Percentiles rank a stretch among this genome's conserved stretches.
Conservation (phyloP, 2,797 vertebrate genomes). For the Pipistrellus nathusii region DNA sequence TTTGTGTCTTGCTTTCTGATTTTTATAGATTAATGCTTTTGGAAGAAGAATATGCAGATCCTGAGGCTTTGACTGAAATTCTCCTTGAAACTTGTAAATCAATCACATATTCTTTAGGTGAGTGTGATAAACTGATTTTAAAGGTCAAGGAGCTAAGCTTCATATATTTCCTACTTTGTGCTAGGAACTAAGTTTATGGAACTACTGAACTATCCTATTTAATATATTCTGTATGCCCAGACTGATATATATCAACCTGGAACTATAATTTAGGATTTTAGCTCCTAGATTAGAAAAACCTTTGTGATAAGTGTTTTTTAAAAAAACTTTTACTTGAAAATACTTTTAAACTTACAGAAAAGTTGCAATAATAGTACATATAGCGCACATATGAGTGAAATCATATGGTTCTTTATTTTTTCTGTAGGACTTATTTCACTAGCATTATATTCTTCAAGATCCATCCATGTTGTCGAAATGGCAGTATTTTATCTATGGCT, state of each 20-base stretch:
- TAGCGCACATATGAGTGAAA: not conserved
- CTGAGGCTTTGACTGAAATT: constrained; percentile 92
- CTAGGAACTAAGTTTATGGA: not conserved
- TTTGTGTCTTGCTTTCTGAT: constrained; percentile 66
- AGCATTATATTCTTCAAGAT: not conserved
- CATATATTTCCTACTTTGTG: not conserved
- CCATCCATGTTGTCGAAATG: not conserved
- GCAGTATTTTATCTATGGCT: not conserved
- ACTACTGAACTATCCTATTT: not conserved
- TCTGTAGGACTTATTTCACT: not conserved
- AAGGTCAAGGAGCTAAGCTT: not conserved
- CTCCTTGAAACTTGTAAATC: constrained; percentile 94
- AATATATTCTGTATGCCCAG: not conserved
- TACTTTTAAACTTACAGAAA: constrained; percentile 28
- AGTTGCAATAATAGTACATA: not conserved
- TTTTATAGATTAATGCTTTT: constrained; percentile 93
- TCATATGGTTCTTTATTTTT: not conserved
- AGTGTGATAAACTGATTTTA: constrained; percentile 52
- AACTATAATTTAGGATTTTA: constrained; percentile 42
- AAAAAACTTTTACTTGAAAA: constrained; percentile 23
- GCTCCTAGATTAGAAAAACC: not conserved
- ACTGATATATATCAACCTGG: not conserved
- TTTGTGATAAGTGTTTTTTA: not conserved
- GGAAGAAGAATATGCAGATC: constrained; percentile 91
- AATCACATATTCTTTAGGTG: constrained; percentile 96